Base-by-base conservation (phyloP, 2,888 invertebrate species). In the Salpingus planirostris region DNA sequence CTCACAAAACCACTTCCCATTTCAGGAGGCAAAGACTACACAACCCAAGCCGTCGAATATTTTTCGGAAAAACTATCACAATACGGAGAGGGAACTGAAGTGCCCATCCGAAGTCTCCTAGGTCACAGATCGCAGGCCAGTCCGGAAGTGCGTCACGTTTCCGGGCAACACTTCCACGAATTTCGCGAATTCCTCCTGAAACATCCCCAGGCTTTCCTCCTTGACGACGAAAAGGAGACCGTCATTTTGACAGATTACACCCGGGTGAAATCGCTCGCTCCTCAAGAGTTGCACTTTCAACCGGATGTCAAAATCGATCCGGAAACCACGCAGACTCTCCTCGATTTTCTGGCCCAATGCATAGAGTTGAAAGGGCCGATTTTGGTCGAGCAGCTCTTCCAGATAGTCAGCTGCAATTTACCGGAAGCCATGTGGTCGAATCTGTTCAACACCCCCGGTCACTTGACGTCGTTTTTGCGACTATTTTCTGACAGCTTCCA, bases 111-210 rank as follows among this genome's bases (percentile, higher is more conserved):
- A 63, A 93, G 93, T 64, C 75, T 98, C 44, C 75, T 97, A 39
- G 97, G 97, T 1, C 97, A 97, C 68, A 78, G 95, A 44, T 91
- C 91, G 46, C 93, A 90, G 67, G 97, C 97, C 12, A 88, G 93
- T 38, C 90, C 91, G 10, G 96, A 96, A 73, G 93, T 98, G 46
- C 79, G 97, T 42, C 91, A 95, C 65, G 91, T 95, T 55, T 93
- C 93, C 45, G 86, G 81, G 10, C 91, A 93, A 63, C 90, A 92
- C 62, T 86, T 91, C 57, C 87, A 87, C 63, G 93, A 95, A 66
- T 95, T 95, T 63, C 52, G 61, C 25, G 92, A 93, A 43, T 95
- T 95, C 64, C 71, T 95, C 10, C 54, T 75, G 40, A 83, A 84
- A 59, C 88, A 89, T 62, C 77, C 87, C 0, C 87, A 89, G 44